Percentiles rank a stretch among this genome's conserved stretches.
Conservation (phyloP, 2,113 vertebrate genomes). For the Cheilinus undulatus region DNA sequence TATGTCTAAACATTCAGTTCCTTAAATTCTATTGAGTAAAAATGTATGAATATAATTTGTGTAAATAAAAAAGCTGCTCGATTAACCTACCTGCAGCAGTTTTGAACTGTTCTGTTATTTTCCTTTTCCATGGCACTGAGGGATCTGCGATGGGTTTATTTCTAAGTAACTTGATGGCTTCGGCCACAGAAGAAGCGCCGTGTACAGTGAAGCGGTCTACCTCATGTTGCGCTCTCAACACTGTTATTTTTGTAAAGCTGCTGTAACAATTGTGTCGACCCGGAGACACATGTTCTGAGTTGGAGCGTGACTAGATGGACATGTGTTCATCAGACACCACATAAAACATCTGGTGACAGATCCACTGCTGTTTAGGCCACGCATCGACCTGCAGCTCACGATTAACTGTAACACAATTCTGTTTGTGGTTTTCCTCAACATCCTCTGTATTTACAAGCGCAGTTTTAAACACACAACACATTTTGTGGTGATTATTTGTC, state of each 20-base stretch:
- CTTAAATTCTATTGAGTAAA: constrained; percentile 27
- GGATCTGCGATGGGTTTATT: constrained; percentile 29
- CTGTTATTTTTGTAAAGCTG: constrained; percentile 58
- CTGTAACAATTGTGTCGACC: constrained; percentile 38
- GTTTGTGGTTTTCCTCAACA: constrained; percentile 7
- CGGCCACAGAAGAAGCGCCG: constrained; percentile 33
- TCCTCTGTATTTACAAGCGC: constrained; percentile 9
- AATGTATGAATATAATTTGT: constrained; percentile 22
- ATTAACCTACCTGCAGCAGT: constrained; percentile 25
- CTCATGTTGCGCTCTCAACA: constrained; percentile 54
- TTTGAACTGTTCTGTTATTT: constrained; percentile 23
- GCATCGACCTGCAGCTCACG: not conserved
- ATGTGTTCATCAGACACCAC: not conserved
- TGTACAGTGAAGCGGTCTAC: constrained; percentile 59
- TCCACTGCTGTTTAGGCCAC: constrained; percentile 9
- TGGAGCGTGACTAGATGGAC: not conserved
- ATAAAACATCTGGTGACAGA: constrained; percentile 3
- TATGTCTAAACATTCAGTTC: constrained; percentile 13
- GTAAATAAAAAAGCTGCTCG: constrained; percentile 36
- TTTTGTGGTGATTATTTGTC: not conserved
- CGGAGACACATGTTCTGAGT: constrained; percentile 11
- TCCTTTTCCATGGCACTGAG: constrained; percentile 48
- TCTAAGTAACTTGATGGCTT: constrained; percentile 30
- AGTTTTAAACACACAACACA: constrained; percentile 24
- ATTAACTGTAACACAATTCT: constrained; percentile 9